A percentile compares a stretch with the other conserved stretches of the same genome.
Evolutionary conservation across 2,888 invertebrate species (phyloP).

Genomic region (Thysanoteuthis rhombus): DNA sequence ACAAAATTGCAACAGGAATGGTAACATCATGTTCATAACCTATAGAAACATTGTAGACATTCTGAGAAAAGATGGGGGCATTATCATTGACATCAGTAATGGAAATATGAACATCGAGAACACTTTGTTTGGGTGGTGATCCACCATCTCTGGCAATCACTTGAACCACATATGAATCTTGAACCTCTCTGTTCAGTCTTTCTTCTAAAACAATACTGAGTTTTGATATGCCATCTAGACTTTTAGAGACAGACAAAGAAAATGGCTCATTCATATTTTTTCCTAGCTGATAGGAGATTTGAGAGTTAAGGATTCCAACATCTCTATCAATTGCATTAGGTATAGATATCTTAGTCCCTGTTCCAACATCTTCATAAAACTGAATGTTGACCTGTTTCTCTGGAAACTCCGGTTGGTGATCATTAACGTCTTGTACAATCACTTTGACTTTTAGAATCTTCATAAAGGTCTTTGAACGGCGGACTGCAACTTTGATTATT

Average conservation of each 20-base stretch:
- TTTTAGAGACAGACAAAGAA: background rate
- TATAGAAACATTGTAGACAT: background rate
- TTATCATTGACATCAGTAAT: background rate
- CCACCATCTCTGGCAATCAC: background rate
- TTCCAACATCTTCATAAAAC: background rate
- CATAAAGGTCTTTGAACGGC: background rate
- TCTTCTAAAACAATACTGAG: background rate
- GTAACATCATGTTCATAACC: background rate
- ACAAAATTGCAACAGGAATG: background rate
- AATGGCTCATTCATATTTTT: background rate
- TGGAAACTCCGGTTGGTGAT: background rate
- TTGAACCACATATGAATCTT: background rate
- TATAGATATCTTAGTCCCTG: background rate
- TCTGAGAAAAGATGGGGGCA: background rate
- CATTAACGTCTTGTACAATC: background rate
- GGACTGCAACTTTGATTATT: background rate
- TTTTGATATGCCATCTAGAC: background rate
- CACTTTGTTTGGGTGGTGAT: background rate
- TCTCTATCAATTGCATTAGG: background rate
- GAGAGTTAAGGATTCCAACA: background rate
- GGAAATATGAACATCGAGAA: background rate
- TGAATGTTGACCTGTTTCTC: slow-evolving; percentile 12
- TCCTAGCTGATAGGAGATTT: background rate
- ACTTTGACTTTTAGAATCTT: background rate
- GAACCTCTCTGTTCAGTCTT: background rate